Evolutionary conservation across 2,113 vertebrate species (phyloP).

Genomic region (Anhinga anhinga): DNA sequence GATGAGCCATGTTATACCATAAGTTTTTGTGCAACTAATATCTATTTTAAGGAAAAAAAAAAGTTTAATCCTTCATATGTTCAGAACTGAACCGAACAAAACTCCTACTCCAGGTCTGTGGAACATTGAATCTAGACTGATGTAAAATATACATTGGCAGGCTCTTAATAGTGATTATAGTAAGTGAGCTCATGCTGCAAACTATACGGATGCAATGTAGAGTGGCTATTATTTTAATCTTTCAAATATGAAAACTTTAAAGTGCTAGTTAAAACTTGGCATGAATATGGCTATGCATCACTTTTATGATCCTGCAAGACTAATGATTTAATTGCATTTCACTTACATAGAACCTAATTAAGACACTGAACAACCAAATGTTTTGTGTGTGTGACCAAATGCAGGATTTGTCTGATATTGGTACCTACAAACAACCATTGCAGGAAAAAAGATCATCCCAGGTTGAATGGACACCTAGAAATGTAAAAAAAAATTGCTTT

Average conservation of each 20-base stretch:
- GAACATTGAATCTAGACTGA: not conserved
- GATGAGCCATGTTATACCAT: not conserved
- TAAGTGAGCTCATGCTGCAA: not conserved
- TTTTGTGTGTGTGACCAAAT: not conserved
- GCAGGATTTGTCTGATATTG: not conserved
- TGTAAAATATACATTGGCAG: not conserved
- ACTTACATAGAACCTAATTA: not conserved
- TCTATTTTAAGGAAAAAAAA: not conserved
- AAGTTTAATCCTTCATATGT: not conserved
- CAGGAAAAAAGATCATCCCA: not conserved
- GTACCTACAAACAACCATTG: not conserved
- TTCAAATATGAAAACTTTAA: not conserved
- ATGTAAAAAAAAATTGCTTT: not conserved
- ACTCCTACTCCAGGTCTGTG: not conserved
- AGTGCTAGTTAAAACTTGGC: not conserved
- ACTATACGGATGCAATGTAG: not conserved
- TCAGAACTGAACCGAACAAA: not conserved
- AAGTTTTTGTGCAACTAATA: not conserved
- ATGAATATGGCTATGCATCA: not conserved
- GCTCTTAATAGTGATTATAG: not conserved
- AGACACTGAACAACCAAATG: not conserved
- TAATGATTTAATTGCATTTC: not conserved
- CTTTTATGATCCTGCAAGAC: not conserved
- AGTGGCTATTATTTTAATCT: not conserved
- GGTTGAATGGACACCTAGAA: not conserved